Base-by-base conservation (phyloP, 2,888 invertebrate genomes). In the Priocnemis perturbator region DNA sequence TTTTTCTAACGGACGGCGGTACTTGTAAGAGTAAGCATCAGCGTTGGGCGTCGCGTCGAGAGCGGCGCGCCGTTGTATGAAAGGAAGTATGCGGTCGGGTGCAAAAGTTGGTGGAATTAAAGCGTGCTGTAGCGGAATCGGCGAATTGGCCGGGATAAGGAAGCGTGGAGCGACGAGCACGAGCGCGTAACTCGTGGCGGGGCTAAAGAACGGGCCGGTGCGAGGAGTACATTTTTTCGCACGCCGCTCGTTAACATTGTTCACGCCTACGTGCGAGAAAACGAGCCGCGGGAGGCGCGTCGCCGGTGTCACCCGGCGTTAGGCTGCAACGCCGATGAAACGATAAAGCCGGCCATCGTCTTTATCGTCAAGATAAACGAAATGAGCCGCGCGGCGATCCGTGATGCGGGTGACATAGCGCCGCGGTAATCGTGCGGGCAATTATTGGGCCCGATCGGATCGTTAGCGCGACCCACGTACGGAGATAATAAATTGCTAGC, bases 251-350 rank as follows among this genome's bases (percentile, higher is more conserved):
- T 77, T 78, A 76, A 76, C 71, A 65, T 73, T 71, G 76, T 71
- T 68, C 74, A 60, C 72, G 75, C 76, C 73, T 70, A 73, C 73
- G 68, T 65, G 75, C 76, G 75, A 73, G 76, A 71, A 73, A 68
- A 72, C 57, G 70, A 73, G 68, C 73, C 69, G 53, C 76, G 63
- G 79, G 81, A 69, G 79, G 79, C 67, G 71, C 60, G 67, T 72
- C 69, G 48, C 62, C 69, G 71, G 37, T 74, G 72, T 77, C 74
- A 74, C 59, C 71, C 67, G 67, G 66, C 65, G 61, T 65, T 52
- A 62, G 65, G 62, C 67, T 61, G 64, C 71, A 72, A 3, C 11
- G 7, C 64, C 71, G 75, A 77, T 74, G 63, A 19, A 9, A 50
- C 74, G 78, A 79, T 78, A 80, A 76, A 74, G 44, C 11, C 69